Base-by-base conservation (phyloP, 2,113 vertebrate genomes). In the Stomatorhinus ivindoensis region DNA sequence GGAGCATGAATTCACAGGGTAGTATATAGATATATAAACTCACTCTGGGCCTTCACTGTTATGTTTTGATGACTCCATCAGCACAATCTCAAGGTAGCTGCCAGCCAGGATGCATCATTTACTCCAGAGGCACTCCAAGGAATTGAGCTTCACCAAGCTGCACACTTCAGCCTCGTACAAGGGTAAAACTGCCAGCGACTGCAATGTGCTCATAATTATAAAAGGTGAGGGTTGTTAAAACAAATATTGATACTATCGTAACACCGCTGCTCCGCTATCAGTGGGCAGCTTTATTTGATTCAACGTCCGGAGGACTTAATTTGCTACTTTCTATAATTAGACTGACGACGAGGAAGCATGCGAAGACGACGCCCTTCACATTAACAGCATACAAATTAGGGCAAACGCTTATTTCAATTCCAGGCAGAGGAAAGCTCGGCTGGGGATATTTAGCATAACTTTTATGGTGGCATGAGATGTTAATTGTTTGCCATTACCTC, bases 401-500 rank as follows among this genome's bases (percentile, higher is more conserved):
- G 97, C 97, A 96, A 97, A 98, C 97, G 96, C 96, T 97, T 97
- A 97, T 96, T 97, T 96, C 95, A 95, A 96, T 97, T 97, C 96
- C 95, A 96, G 96, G 94, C 96, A 96, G 96, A 96, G 95, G 96
- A 96, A 96, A 96, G 95, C 96, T 93, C 94, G 95, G 95, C 94
- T 96, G 93, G 96, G 96, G 96, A 80, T 96, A 96, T 97, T 98
- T 97, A 97, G 97, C 97, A 95, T 96, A 96, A 94, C 95, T 96
- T 98, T 99, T 97, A 97, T 97, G 96, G 96, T 94, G 95, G 96
- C 96, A 97, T 97, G 96, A 97, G 97, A 98, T 98, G 98, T 97
- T 99, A 99, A 99, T 99, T 98, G 98, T 97, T 96, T 97, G 96
- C 97, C 97, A 98, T 98, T 99, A 98, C 97, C 73, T 97, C 97